phyloP scores from a whole-genome alignment of 2,113 vertebrate species.

The Synodontis membranacea region DNA sequence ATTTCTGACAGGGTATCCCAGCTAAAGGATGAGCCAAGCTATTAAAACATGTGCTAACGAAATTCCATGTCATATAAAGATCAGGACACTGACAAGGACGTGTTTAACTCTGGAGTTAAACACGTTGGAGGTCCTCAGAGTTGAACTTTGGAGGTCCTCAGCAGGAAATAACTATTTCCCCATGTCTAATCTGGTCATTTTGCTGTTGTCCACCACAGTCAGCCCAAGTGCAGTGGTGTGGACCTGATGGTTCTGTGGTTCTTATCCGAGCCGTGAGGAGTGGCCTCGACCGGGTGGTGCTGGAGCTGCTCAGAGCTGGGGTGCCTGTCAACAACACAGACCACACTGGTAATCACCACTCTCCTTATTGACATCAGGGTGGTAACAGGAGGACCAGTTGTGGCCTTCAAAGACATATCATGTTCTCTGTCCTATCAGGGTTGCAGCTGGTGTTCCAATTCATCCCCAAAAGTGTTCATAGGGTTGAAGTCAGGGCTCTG shows the following conservation, averaged over 20 bases:
- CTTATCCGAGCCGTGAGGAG: slow-evolving; percentile 85
- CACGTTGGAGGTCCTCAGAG: not conserved
- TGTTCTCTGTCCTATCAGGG: not conserved
- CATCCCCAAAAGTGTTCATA: not conserved
- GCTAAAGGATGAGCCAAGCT: not conserved
- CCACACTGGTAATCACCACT: slow-evolving; percentile 72
- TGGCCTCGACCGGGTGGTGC: slow-evolving; percentile 81
- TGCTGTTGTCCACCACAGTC: slow-evolving; percentile 57
- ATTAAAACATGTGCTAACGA: not conserved
- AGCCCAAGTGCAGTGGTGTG: slow-evolving; percentile 74
- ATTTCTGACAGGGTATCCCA: not conserved
- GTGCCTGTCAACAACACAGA: slow-evolving; percentile 85
- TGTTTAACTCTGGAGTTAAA: not conserved
- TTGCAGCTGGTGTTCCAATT: not conserved
- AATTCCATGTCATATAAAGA: not conserved
- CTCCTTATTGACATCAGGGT: not conserved
- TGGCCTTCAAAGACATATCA: not conserved
- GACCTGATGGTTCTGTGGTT: slow-evolving; percentile 79
- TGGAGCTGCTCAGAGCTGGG: slow-evolving; percentile 82
- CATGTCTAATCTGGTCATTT: not conserved
- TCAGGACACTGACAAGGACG: not conserved
- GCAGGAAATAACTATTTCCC: not conserved
- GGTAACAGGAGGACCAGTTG: not conserved
- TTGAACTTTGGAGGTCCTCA: not conserved
- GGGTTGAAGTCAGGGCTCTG: not conserved